Conservation (phyloP, 2,888 invertebrate genomes). For the Argyresthia albistria region DNA sequence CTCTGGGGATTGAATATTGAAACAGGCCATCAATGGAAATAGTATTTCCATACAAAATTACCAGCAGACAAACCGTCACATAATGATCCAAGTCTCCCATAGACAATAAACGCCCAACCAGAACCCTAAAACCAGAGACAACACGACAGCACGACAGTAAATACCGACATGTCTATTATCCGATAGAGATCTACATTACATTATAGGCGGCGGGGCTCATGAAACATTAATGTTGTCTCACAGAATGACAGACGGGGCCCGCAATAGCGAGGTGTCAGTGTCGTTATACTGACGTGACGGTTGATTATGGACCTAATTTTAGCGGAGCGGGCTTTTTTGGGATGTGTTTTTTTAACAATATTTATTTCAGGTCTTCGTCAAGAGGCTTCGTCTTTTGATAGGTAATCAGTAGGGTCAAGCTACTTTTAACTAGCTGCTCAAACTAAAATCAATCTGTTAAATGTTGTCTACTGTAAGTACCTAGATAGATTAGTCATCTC, state of each 20-base stretch:
- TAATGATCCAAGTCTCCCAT: too few species aligned
- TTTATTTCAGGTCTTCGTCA: background rate
- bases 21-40: too few species aligned
- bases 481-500: too few species aligned
- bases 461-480: too few species aligned
- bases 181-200: slow-evolving; percentile 53
- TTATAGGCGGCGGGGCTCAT: slow-evolving; percentile 24
- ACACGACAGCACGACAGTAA: slow-evolving; percentile 22
- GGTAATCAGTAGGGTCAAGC: too few species aligned
- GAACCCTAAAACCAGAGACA: background rate
- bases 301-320: background rate
- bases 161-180: slow-evolving; percentile 61
- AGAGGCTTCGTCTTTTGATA: too few species aligned
- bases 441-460: too few species aligned
- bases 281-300: background rate
- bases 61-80: too few species aligned
- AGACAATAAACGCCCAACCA: too few species aligned
- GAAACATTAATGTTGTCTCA: slow-evolving; percentile 56
- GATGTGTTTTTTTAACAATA: background rate
- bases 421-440: too few species aligned
- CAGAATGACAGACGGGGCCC: slow-evolving; percentile 52
- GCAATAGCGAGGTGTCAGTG: slow-evolving; percentile 24
- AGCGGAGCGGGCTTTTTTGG: background rate
- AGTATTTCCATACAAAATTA: too few species aligned
- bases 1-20: too few species aligned